These are phyloP conservation scores for Phoxinus phoxinus DNA, from an alignment of 2,113 vertebrate genomes.

Conservation along the genomic window DNA sequence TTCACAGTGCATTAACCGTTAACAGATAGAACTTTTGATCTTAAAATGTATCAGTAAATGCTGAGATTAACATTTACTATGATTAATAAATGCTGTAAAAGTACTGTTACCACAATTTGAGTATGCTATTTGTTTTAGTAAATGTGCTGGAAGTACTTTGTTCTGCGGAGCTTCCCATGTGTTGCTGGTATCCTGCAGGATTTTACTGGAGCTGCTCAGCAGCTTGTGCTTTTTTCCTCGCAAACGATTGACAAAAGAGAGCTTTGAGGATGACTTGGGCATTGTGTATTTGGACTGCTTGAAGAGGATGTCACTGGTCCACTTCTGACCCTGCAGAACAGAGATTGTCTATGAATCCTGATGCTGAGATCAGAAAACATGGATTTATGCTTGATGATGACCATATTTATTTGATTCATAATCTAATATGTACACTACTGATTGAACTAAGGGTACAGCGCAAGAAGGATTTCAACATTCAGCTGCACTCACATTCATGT, in stretches of 20 bases:
- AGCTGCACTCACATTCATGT: slow-evolving; percentile 66
- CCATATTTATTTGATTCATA: too few relatives aligned
- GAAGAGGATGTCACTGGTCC: slow-evolving; percentile 89
- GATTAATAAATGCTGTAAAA: too few relatives aligned
- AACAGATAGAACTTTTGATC: too few relatives aligned
- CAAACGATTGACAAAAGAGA: slow-evolving; percentile 92
- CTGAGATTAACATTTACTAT: too few relatives aligned
- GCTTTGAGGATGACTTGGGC: slow-evolving; percentile 88
- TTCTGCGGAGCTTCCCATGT: slow-evolving; percentile 78
- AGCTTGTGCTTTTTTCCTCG: slow-evolving; percentile 91
- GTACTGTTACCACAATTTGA: neutral
- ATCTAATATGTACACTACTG: neutral
- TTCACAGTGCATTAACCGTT: too few relatives aligned
- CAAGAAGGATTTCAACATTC: neutral
- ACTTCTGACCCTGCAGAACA: slow-evolving; percentile 86
- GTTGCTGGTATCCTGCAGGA: slow-evolving; percentile 92
- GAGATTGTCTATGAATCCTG: neutral
- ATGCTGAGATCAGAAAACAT: neutral
- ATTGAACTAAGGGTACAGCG: neutral
- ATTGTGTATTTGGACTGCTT: slow-evolving; percentile 88
- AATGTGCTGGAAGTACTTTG: slow-evolving; percentile 12
- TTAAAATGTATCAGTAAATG: too few relatives aligned
- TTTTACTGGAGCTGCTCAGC: slow-evolving; percentile 77
- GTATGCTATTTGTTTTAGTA: neutral
- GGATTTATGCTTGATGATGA: neutral